Conservation (phyloP, 2,113 vertebrate genomes). For the Athene noctua region DNA sequence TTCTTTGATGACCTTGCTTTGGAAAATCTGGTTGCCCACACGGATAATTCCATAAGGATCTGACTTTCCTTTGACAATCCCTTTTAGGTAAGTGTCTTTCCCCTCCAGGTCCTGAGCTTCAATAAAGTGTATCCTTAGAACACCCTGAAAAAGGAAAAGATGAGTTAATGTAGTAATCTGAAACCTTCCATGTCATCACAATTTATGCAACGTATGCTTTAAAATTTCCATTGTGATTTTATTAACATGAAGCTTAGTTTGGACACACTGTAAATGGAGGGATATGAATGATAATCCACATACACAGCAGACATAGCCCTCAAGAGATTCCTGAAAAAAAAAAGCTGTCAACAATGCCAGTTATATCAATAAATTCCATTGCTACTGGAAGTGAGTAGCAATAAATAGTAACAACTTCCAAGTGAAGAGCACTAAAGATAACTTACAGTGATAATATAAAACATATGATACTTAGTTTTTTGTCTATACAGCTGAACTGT, state of each 20-base stretch:
- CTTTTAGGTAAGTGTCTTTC: constrained; percentile 91
- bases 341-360: background rate
- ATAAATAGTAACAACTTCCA: background rate
- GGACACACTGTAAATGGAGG: background rate
- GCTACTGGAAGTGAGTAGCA: background rate
- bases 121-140: constrained; percentile 91
- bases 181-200: background rate
- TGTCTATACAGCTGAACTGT: background rate
- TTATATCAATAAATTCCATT: background rate
- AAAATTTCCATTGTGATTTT: background rate
- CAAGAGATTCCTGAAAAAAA: background rate
- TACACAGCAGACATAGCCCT: background rate
- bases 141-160: constrained; percentile 72
- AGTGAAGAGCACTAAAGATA: background rate
- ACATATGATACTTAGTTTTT: background rate
- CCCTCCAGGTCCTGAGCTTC: constrained; percentile 90
- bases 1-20: constrained; percentile 92
- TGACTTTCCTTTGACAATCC: constrained; percentile 94
- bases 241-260: background rate
- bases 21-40: constrained; percentile 85
- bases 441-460: background rate
- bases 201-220: background rate
- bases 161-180: background rate
- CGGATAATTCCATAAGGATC: constrained; percentile 92
- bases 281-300: background rate